Evolutionary conservation across 2,113 vertebrate species (phyloP), one percentile per base, ranked within the genome.

Genomic region (Philantomba maxwellii): DNA sequence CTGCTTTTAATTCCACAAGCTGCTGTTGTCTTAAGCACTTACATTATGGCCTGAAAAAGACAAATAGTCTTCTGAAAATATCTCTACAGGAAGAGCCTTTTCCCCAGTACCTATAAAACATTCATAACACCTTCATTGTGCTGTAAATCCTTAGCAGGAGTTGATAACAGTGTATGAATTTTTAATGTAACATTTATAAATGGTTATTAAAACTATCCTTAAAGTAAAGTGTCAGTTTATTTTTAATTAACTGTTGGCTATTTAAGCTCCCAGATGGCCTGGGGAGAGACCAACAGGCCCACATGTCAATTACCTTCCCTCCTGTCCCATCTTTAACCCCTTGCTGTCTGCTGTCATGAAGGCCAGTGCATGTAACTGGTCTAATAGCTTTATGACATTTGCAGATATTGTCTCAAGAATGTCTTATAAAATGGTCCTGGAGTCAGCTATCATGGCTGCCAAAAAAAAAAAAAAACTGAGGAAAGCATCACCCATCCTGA

Each of bases 101-200:
- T 98, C 98, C 97, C 97, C 97, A 97, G 98, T 97, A 98, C 98
- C 98, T 94, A 99, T 99, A 99, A 99, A 99, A 99, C 99, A 99
- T 99, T 99, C 98, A 99, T 99, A 98, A 98, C 98, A 98, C 98
- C 98, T 99, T 98, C 98, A 99, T 98, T 99, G 99, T 99, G 98
- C 98, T 98, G 98, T 99, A 99, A 99, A 99, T 99, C 98, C 98
- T 99, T 98, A 98, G 98, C 98, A 98, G 98, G 98, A 99, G 98
- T 99, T 99, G 99, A 99, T 99, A 99, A 99, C 98, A 98, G 98
- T 97, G 98, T 98, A 99, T 99, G 98, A 98, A 99, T 99, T 99
- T 99, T 99, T 99, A 99, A 99, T 99, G 98, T 98, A 99, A 99
- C 99, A 99, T 99, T 99, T 99, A 99, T 99, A 99, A 99, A 99